These are phyloP conservation scores for Ruditapes philippinarum DNA, from an alignment of 1,140 invertebrate species.

Conservation along the genomic window DNA sequence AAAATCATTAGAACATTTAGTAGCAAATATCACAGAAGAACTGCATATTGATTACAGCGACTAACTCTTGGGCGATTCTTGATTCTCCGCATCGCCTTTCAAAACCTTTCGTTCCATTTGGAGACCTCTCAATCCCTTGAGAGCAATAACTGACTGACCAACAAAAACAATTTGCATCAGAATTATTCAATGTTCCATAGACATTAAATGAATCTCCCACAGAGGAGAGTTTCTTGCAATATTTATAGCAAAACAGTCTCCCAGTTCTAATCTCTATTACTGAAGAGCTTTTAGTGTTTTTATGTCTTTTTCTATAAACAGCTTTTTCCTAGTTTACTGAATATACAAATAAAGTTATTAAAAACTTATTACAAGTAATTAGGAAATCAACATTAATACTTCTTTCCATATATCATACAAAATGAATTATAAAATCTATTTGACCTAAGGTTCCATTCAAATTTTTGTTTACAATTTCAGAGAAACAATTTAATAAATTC, in stretches of 20 bases:
- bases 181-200: constrained; percentile 14
- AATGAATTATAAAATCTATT: too few species aligned
- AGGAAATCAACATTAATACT: too few species aligned
- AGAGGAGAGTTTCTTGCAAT: background rate
- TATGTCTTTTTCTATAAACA: too few species aligned
- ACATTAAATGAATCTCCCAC: background rate
- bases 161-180: constrained; percentile 30
- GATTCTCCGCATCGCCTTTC: too few species aligned
- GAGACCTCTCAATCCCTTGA: background rate
- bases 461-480: too few species aligned
- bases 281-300: too few species aligned
- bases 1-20: constrained; percentile 60
- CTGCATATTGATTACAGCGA: constrained; percentile 29
- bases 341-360: too few species aligned
- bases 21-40: constrained; percentile 29
- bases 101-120: background rate
- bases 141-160: constrained; percentile 41
- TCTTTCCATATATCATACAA: too few species aligned
- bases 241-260: background rate
- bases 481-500: too few species aligned
- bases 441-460: too few species aligned
- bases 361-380: too few species aligned
- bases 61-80: background rate
- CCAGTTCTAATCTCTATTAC: background rate
- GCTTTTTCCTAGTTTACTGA: too few species aligned